These are phyloP conservation scores for Bufotes viridis DNA, from an alignment of 2,797 vertebrate genomes.

Conservation along the genomic window DNA sequence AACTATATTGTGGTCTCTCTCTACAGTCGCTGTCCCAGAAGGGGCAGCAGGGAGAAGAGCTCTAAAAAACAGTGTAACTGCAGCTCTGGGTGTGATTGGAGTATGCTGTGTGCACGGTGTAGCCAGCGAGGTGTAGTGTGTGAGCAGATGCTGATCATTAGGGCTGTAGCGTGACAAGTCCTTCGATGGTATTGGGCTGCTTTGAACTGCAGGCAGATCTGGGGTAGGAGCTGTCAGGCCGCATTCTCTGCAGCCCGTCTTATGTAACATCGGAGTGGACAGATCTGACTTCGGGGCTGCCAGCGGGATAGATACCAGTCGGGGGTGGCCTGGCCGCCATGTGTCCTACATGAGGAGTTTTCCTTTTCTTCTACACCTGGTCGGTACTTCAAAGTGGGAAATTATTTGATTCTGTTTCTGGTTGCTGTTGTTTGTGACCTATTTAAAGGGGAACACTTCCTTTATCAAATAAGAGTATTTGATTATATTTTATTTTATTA, in stretches of 20 bases:
- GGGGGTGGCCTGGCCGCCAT: conserved; percentile 11
- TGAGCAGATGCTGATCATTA: conserved; percentile 40
- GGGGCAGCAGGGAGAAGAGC: no score
- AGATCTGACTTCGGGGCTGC: background rate
- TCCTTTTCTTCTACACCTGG: background rate
- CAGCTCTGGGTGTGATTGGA: no score
- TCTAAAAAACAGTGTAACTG: no score
- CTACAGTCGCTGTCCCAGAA: no score
- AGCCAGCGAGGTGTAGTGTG: background rate
- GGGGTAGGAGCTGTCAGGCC: conserved; percentile 28
- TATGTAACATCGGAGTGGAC: conserved; percentile 20
- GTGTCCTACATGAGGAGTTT: background rate
- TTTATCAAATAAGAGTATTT: background rate
- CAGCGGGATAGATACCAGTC: background rate
- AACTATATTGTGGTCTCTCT: no score
- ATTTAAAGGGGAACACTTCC: background rate
- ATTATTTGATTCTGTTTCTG: background rate
- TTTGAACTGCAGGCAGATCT: conserved; percentile 23
- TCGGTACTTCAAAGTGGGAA: background rate
- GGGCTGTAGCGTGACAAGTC: conserved; percentile 19
- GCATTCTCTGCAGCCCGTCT: background rate
- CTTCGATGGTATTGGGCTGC: background rate
- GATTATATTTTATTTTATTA: background rate
- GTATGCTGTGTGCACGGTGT: no score
- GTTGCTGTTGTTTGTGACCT: background rate